Percentiles rank a stretch among this genome's conserved stretches.
Conservation (phyloP, 2,113 vertebrate species). For the Acrocephalus arundinaceus region DNA sequence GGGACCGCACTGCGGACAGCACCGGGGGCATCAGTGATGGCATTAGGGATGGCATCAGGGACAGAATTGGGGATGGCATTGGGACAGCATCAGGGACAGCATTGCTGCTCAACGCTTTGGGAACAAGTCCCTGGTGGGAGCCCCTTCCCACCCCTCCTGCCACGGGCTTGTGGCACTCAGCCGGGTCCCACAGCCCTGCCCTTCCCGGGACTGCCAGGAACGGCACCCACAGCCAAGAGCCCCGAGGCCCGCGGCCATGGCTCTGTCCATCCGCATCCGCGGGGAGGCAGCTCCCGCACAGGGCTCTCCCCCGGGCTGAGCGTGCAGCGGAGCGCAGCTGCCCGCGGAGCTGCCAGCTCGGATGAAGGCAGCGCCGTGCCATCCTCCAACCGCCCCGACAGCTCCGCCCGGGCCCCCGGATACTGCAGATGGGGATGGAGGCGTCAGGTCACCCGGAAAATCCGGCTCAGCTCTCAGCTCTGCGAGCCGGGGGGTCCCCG, state of each 20-base stretch:
- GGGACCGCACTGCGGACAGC: background rate
- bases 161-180: background rate
- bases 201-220: background rate
- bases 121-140: background rate
- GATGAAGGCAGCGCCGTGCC: conserved; percentile 1
- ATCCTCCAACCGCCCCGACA: conserved; percentile 2
- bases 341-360: conserved; percentile 35
- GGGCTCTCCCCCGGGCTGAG: background rate
- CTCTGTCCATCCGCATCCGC: fast-evolving
- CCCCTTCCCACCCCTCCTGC: background rate
- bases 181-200: background rate
- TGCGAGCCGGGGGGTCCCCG: background rate
- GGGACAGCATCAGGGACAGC: background rate
- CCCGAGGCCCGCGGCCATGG: fast-evolving
- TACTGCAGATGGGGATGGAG: background rate
- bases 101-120: background rate
- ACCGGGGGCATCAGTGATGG: background rate
- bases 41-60: background rate
- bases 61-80: too few species aligned
- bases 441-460: background rate
- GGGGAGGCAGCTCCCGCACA: background rate
- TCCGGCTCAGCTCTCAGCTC: background rate
- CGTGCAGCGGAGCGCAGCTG: background rate
- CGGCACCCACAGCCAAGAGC: background rate
- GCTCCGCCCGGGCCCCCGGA: background rate